These are phyloP conservation scores for Mustela nigripes DNA, from an alignment of 2,113 vertebrate genomes.

Conservation along the genomic window DNA sequence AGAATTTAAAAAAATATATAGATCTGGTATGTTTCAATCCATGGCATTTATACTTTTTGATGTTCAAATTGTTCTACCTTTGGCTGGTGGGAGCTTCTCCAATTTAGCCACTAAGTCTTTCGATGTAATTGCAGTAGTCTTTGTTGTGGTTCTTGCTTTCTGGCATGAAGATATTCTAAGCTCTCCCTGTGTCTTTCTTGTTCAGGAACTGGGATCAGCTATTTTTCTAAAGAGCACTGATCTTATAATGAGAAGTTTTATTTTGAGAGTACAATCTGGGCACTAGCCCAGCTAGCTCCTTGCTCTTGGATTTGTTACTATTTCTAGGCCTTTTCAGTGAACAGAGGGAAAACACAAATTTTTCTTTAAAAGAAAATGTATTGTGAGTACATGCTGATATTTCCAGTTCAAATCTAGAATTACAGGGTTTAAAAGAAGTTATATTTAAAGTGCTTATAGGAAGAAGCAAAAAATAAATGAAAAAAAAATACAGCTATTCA, in stretches of 20 bases:
- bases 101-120: neutral
- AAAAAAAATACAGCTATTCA: neutral
- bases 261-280: neutral
- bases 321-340: slow-evolving; percentile 4
- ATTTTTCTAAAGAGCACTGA: neutral
- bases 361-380: slow-evolving; percentile 31
- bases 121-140: slow-evolving; percentile 16
- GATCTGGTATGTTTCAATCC: neutral
- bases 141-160: slow-evolving; percentile 47
- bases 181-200: slow-evolving; percentile 4
- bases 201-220: neutral
- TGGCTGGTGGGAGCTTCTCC: neutral
- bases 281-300: neutral
- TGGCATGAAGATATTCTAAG: neutral
- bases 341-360: slow-evolving; percentile 9
- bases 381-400: neutral
- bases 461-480: slow-evolving; percentile 56
- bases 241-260: neutral
- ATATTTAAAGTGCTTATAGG: neutral
- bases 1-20: neutral
- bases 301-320: neutral
- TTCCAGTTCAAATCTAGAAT: slow-evolving; percentile 36
- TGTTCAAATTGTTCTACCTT: slow-evolving; percentile 11
- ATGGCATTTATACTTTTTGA: slow-evolving; percentile 10
- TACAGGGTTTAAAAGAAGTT: slow-evolving; percentile 15